Conservation (phyloP, 2,888 invertebrate species). For the Monoplex corrugatus region DNA sequence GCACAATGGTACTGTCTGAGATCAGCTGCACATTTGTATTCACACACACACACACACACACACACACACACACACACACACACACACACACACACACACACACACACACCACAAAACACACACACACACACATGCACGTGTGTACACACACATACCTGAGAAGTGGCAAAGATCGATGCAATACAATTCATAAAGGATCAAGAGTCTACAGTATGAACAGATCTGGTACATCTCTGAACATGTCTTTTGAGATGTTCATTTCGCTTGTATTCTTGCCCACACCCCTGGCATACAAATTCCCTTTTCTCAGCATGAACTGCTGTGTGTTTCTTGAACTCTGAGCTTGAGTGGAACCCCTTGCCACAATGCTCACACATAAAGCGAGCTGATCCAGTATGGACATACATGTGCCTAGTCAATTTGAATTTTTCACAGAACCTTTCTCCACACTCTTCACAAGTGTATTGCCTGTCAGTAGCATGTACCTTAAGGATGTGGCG, state of each 20-base stretch:
- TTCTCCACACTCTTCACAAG: constrained; percentile 42
- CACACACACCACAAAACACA: background rate
- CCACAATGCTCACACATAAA: constrained; percentile 47
- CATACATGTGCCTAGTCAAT: constrained; percentile 28
- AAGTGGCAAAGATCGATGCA: too few species aligned
- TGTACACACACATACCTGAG: too few species aligned
- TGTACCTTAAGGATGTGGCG: constrained; percentile 47
- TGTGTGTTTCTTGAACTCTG: constrained; percentile 37
- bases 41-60: too few species aligned
- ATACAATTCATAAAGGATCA: background rate
- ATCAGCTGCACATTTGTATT: too few species aligned
- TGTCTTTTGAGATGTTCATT: constrained; percentile 43
- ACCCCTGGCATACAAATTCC: constrained; percentile 26
- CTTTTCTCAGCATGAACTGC: constrained; percentile 1
- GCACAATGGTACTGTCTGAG: too few species aligned
- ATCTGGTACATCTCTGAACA: background rate
- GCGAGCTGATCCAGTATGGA: constrained; percentile 18
- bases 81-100: constrained; percentile 1
- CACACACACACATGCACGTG: background rate
- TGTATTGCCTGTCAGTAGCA: constrained; percentile 47
- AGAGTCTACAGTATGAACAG: background rate
- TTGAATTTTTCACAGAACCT: constrained; percentile 35
- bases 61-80: too few species aligned
- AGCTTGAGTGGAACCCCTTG: constrained; percentile 32
- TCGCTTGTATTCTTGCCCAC: constrained; percentile 26